Base-by-base conservation (phyloP, 2,113 vertebrate genomes). In the Girardinichthys multiradiatus region DNA sequence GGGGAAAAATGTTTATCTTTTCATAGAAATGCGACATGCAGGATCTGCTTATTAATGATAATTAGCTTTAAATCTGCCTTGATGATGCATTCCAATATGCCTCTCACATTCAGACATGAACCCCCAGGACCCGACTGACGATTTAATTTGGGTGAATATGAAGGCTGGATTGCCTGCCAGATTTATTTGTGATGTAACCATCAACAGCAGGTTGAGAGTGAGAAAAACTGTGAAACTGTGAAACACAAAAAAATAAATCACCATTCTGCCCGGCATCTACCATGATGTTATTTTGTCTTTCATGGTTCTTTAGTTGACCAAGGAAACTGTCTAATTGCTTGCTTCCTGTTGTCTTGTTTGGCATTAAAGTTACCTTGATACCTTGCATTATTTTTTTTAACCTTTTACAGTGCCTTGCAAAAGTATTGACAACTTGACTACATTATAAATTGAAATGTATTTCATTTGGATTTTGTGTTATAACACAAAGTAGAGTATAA, bases 1-100 rank as follows among this genome's bases (percentile, higher is more conserved):
- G 3, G 27, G 61, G 80, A 80, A 76, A 75, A 85, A 54, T 77
- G 82, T 88, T 89, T 83, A 81, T 86, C 83, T 81, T 82, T 83
- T 86, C 80, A 82, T 39, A 64, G 71, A 76, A 65, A 68, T 51
- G 73, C 62, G 60, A 68, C 26, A 37, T 82, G 66, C 87, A 82
- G 83, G 76, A 85, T 86, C 75, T 86, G 80, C 80, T 80, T 73
- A 85, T 84, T 81, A 77, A 77, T 79, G 70, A 80, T 84, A 62
- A 89, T 87, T 85, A 84, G 63, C 70, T 64, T 68, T 75, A 70
- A 89, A 85, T 87, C 82, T 72, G 71, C 30, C 62, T 39, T 54
- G 68, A 76, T 79, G 70, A 86, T 70, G 51, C 68, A 57, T 77
- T 76, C 54, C 64, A 28, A 80, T 77, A 70, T 72, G 72, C 61